Base-by-base conservation (phyloP, 1,140 invertebrate genomes). In the Pogonomyrmex californicus region DNA sequence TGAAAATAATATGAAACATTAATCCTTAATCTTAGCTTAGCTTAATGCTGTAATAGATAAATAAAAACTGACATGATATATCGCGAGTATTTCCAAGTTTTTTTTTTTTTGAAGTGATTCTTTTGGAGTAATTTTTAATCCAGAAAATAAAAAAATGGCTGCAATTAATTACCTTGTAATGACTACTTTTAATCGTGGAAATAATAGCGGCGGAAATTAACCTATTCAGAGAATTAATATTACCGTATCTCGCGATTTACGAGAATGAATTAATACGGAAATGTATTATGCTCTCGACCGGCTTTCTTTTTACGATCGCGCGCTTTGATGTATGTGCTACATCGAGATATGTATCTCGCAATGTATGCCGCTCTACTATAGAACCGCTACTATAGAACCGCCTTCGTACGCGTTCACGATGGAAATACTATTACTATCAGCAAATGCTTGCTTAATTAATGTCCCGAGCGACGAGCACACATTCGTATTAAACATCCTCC, bases 401-500 rank as follows among this genome's bases (percentile, higher is more conserved):
- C 9, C n/a, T 54, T 30, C 2, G 17, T 38, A 60, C 47, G 62
- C 47, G 47, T 17, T 30, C n/a, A 12, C 41, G 68, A 83, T 83
- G 30, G 56, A 75, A 83, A 75, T 83, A 75, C 44, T 41, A 83
- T 83, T 83, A 75, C 30, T 73, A 71, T 82, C 38, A 73, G 79
- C 51, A 71, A 60, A 30, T 60, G 68, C 79, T 73, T 75, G 79
- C 54, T 75, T 73, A 58, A 75, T 83, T 83, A 75, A 60, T 49
- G 56, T 83, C 41, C 54, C 54, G 54, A 73, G 36, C 41, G n/a
- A 51, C 79, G 14, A 14, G 54, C 30, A 47, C 30, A 60, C 44
- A 73, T 38, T 73, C 68, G 60, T 49, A 60, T 49, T 73, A 60
- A 83, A 62, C 54, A 71, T 83, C 47, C 33, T 93, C 62, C 92